phyloP scores from a whole-genome alignment of 2,888 invertebrate species.

The Spisula subtruncata region DNA sequence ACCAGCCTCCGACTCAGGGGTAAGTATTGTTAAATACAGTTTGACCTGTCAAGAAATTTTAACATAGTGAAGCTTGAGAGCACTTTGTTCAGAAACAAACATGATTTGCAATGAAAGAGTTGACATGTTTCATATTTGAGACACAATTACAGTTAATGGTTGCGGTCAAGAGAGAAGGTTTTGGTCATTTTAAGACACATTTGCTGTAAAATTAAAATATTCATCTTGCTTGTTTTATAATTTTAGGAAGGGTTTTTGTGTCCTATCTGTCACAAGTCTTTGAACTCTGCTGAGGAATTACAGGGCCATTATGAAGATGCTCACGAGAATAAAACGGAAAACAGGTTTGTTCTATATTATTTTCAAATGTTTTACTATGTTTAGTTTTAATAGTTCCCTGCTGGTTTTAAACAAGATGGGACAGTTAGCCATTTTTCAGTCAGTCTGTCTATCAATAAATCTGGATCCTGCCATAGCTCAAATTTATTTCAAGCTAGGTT shows the following conservation, averaged over 20 bases:
- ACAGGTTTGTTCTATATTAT: constrained; percentile 77
- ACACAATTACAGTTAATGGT: not conserved
- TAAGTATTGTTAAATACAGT: constrained; percentile 58
- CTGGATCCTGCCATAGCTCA: too few relatives aligned
- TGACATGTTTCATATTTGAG: too few relatives aligned
- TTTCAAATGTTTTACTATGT: not conserved
- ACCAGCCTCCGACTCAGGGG: constrained; percentile 43
- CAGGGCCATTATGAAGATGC: constrained; percentile 87
- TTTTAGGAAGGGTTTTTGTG: constrained; percentile 89
- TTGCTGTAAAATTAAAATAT: not conserved
- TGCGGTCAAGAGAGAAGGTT: not conserved
- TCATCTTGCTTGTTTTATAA: not conserved
- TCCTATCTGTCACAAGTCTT: constrained; percentile 88
- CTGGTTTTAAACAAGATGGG: too few relatives aligned
- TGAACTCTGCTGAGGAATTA: constrained; percentile 88
- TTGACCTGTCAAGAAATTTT: too few relatives aligned
- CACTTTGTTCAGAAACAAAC: too few relatives aligned
- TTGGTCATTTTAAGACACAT: not conserved
- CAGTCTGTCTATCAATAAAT: too few relatives aligned
- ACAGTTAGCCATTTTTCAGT: too few relatives aligned
- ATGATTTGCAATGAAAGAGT: too few relatives aligned
- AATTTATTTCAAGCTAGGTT: too few relatives aligned
- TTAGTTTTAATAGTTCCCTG: too few relatives aligned
- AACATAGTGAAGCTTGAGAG: too few relatives aligned
- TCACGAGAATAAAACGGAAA: constrained; percentile 82